Evolutionary conservation across 2,888 invertebrate species (phyloP).

Genomic region (Thecophora atra): DNA sequence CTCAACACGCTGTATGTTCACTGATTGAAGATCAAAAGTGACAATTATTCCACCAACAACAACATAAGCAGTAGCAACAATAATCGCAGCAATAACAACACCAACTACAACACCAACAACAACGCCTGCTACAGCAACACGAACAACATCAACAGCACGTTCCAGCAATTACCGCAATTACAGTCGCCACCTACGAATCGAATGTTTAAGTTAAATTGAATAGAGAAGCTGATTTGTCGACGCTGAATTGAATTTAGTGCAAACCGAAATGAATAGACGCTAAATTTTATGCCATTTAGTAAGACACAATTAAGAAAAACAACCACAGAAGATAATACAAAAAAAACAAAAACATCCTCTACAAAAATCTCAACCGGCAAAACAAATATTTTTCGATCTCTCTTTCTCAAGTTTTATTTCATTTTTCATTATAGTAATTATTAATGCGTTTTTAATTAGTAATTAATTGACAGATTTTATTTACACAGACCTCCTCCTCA

Average conservation of each 20-base stretch:
- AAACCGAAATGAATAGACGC: not conserved
- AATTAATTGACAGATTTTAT: constrained; percentile 41
- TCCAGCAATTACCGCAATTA: not conserved
- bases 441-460: constrained; percentile 36
- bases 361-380: constrained; percentile 34
- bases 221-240: constrained; percentile 45
- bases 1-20: constrained; percentile 93
- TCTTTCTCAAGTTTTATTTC: constrained; percentile 44
- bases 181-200: constrained; percentile 29
- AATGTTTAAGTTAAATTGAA: constrained; percentile 44
- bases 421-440: constrained; percentile 40
- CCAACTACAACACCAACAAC: constrained; percentile 38
- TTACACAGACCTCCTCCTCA: constrained; percentile 40
- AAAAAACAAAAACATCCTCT: constrained; percentile 39
- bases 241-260: not conserved
- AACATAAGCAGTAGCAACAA: constrained; percentile 54
- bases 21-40: constrained; percentile 72
- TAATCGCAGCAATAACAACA: constrained; percentile 40
- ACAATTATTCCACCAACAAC: constrained; percentile 54
- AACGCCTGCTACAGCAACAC: constrained; percentile 29
- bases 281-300: constrained; percentile 10
- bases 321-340: constrained; percentile 38
- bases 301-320: constrained; percentile 26
- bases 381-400: constrained; percentile 48
- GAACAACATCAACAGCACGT: constrained; percentile 41